Evolutionary conservation across 92 coral and sea anemone genomes (phyloP).

Genomic region (Meandrina meandrites): DNA sequence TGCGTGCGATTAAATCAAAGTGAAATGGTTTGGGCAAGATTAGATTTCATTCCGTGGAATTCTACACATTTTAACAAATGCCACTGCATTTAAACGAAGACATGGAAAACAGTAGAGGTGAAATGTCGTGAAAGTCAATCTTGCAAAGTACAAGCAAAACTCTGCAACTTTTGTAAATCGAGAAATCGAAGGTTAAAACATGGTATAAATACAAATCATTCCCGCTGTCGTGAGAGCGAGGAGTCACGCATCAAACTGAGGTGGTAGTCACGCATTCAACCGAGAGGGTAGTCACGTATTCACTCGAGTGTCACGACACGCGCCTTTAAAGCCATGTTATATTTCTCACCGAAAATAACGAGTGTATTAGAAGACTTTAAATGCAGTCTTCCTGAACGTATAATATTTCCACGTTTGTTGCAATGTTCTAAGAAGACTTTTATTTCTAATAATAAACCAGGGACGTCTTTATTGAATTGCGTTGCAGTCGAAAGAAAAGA

Average conservation of each 20-base stretch:
- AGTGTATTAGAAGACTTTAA: no score
- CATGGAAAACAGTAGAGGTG: background rate
- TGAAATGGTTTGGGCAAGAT: background rate
- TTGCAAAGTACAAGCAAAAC: no score
- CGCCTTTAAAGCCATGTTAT: background rate
- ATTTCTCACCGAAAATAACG: no score
- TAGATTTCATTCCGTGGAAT: conserved; percentile 6
- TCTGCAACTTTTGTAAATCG: no score
- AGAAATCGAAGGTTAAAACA: no score
- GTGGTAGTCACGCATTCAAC: no score
- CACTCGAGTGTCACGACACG: background rate
- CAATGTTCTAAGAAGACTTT: background rate
- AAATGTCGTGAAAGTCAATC: background rate
- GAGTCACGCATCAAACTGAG: no score
- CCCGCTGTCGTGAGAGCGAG: no score
- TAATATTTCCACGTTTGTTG: no score
- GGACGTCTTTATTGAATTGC: background rate
- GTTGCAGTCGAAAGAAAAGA: background rate
- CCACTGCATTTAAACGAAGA: background rate
- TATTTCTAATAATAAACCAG: background rate
- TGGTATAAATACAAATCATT: no score
- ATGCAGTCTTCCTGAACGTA: no score
- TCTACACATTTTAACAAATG: background rate
- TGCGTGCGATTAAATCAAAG: conserved; percentile 16
- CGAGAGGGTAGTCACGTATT: background rate